Conservation (phyloP, 2,888 invertebrate species). For the Saturnia pavonia region DNA sequence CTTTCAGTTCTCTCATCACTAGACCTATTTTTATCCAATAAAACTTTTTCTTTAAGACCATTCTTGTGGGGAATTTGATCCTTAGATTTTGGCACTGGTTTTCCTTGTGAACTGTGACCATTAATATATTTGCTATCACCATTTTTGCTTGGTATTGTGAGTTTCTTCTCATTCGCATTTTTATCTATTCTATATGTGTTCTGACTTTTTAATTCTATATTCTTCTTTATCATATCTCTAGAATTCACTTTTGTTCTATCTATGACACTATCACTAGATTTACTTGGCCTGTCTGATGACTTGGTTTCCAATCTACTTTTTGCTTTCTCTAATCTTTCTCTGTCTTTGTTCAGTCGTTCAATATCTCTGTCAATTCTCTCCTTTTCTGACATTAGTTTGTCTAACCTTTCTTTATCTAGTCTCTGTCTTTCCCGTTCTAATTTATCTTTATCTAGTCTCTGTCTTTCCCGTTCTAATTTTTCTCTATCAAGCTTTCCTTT, state of each 20-base stretch:
- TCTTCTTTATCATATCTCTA: constrained; percentile 60
- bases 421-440: constrained; percentile 55
- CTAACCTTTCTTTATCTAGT: constrained; percentile 62
- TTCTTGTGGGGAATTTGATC: constrained; percentile 46
- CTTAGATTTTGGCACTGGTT: constrained; percentile 57
- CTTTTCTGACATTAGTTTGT: constrained; percentile 67
- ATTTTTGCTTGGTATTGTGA: constrained; percentile 47
- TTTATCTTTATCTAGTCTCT: constrained; percentile 42
- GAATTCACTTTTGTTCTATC: constrained; percentile 56
- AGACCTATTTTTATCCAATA: constrained; percentile 46
- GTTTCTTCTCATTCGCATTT: constrained; percentile 63
- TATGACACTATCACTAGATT: constrained; percentile 44
- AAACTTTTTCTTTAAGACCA: constrained; percentile 49
- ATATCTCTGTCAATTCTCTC: constrained; percentile 72
- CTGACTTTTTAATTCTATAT: constrained; percentile 73
- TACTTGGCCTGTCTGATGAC: constrained; percentile 46
- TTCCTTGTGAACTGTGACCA: constrained; percentile 57
- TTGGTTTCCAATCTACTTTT: constrained; percentile 60
- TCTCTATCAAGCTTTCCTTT: too few relatives aligned
- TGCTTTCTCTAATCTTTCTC: constrained; percentile 66
- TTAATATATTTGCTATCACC: constrained; percentile 53
- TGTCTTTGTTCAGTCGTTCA: constrained; percentile 63
- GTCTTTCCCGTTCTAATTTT: constrained; percentile 42
- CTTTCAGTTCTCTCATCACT: constrained; percentile 30
- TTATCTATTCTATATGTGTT: constrained; percentile 79